A percentile compares a stretch with the other conserved stretches of the same genome.
phyloP scores from a whole-genome alignment of 2,888 invertebrate species.

The Koerneria pararmatus region DNA sequence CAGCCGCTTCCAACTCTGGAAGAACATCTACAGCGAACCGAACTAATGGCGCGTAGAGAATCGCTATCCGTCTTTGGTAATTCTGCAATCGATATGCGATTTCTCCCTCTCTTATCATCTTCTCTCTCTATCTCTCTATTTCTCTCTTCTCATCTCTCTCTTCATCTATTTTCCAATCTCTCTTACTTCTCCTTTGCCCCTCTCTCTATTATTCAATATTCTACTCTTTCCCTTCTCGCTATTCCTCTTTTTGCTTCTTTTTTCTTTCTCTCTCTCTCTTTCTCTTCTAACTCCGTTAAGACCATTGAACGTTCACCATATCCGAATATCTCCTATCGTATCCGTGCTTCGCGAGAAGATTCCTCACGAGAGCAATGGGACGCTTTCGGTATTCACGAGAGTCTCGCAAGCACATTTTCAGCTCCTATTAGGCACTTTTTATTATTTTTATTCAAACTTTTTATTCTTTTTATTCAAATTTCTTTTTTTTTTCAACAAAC shows the following conservation, averaged over 20 bases:
- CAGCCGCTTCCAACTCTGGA: constrained; percentile 67
- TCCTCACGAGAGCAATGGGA: constrained; percentile 77
- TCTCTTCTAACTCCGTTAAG: not conserved
- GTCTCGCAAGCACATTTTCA: constrained; percentile 80
- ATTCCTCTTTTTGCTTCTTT: not conserved
- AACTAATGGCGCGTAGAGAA: constrained; percentile 86
- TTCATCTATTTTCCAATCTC: not conserved
- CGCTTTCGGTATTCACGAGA: constrained; percentile 77
- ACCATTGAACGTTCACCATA: constrained; percentile 69
- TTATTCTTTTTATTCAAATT: too few relatives aligned
- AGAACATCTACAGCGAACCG: constrained; percentile 82
- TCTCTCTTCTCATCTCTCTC: not conserved
- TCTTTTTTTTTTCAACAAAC: too few relatives aligned
- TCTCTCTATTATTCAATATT: not conserved
- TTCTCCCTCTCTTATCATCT: too few relatives aligned
- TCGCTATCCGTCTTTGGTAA: constrained; percentile 70
- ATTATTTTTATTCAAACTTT: too few relatives aligned
- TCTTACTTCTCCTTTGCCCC: not conserved
- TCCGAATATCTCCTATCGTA: constrained; percentile 83
- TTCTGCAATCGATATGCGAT: constrained; percentile 34
- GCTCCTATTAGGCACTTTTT: too few relatives aligned
- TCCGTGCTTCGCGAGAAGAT: constrained; percentile 87
- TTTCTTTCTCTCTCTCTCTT: not conserved
- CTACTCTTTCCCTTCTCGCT: not conserved
- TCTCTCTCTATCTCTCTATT: not conserved